phyloP scores from a whole-genome alignment of 2,888 invertebrate species.

The Apeira syringaria region DNA sequence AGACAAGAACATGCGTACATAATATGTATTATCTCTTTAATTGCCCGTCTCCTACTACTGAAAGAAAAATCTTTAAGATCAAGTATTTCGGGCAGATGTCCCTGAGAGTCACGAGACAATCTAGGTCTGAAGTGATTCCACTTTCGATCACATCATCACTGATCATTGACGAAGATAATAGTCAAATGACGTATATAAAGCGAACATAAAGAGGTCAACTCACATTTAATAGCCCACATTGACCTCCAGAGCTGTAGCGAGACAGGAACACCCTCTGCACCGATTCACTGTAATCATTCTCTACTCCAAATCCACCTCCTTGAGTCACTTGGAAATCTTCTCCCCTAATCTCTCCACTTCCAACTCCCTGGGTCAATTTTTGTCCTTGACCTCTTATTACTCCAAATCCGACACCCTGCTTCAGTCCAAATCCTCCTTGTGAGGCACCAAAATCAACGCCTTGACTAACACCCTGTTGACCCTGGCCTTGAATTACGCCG shows the following conservation, averaged over 20 bases:
- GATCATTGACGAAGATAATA: background rate
- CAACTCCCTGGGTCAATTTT: constrained; percentile 29
- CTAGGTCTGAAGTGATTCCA: no score
- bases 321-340: constrained; percentile 29
- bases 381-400: constrained; percentile 31
- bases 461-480: constrained; percentile 16
- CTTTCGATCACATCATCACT: no score
- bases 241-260: constrained; percentile 54
- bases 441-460: constrained; percentile 16
- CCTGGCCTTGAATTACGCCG: constrained; percentile 12
- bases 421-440: constrained; percentile 27
- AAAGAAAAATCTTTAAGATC: no score
- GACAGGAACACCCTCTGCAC: constrained; percentile 56
- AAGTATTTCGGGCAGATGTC: no score
- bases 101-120: no score
- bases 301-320: constrained; percentile 38
- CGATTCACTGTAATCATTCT: constrained; percentile 57
- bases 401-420: constrained; percentile 24
- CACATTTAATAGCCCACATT: constrained; percentile 68
- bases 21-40: no score
- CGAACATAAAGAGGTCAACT: constrained; percentile 38
- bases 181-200: background rate
- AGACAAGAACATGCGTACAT: no score
- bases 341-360: constrained; percentile 25
- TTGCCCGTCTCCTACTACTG: no score